Evolutionary conservation across 2,888 invertebrate species (phyloP), one percentile per base, ranked within the genome.

Genomic region (Pyrocoelia pectoralis): DNA sequence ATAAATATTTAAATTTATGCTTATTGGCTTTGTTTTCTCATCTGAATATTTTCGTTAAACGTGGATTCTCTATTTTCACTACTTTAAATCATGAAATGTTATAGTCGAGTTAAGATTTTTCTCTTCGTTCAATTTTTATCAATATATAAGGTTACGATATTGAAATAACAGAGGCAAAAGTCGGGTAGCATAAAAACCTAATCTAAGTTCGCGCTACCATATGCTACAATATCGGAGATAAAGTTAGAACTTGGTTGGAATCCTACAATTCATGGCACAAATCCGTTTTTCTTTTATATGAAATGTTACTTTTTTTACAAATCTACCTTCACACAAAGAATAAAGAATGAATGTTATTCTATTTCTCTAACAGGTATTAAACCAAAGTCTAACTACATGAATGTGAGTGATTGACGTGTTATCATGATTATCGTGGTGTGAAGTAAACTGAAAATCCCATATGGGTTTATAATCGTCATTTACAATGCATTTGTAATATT

Each of bases 131-230:
- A 71, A 72, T 74, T 74, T 73, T 73, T 74, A 77, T 76, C 77
- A 75, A 77, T 77, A 76, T 75, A 73, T 74, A 73, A 72, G 72
- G 72, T 75, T 75, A 71, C 72, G 74, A 77, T 77, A 77, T 77
- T 76, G 76, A 76, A 77, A 76, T 76, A 74, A 77, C 75, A 74
- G 72, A 75, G 73, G 72, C 70, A 70, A 68, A 24, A 72, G 68
- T 68, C 67, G 70, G 69, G 61, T 73, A 73, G 74, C 74, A 74
- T 72, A 76, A 70, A 76, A 77, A 76, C 73, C 73, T 74, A 76
- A 77, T 77, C 75, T 74, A 77, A 77, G 71, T 77, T 75, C 69
- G 61, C 68, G 73, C 70, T 72, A 69, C 76, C 77, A 77, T 74
- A 76, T 77, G 76, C 73, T 73, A 74, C 76, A 73, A 75, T 75